Evolutionary conservation across 2,888 invertebrate genomes (phyloP).

Genomic region (Xylophagus ater): DNA sequence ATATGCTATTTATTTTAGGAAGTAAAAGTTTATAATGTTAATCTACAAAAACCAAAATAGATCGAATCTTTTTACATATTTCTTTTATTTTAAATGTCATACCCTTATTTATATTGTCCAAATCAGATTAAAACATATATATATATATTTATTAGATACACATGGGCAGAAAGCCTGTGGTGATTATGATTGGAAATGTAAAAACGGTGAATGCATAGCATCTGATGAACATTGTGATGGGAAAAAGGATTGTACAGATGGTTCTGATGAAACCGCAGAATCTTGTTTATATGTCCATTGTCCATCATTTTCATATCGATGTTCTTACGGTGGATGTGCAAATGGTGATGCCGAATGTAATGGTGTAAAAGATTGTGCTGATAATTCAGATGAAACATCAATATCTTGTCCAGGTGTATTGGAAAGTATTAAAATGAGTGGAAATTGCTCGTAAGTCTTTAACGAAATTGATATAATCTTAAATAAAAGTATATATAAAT

Average conservation of each 20-base stretch:
- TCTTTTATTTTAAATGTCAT: too few species aligned
- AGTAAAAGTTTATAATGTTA: too few species aligned
- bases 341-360: slow-evolving; percentile 43
- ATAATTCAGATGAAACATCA: slow-evolving; percentile 14
- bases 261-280: slow-evolving; percentile 20
- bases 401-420: slow-evolving; percentile 7
- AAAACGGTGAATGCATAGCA: slow-evolving; percentile 15
- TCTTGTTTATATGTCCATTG: slow-evolving; percentile 37
- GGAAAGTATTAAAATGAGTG: slow-evolving; percentile 1
- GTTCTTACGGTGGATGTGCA: slow-evolving; percentile 50
- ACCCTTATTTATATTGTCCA: too few species aligned
- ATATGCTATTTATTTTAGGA: too few species aligned
- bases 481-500: background rate
- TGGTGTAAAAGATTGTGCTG: slow-evolving; percentile 11
- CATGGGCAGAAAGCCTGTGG: too few species aligned
- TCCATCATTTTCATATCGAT: slow-evolving; percentile 45
- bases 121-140: too few species aligned
- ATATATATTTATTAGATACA: too few species aligned
- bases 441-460: slow-evolving; percentile 18
- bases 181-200: too few species aligned
- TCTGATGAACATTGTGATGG: slow-evolving; percentile 31
- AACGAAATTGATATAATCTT: background rate
- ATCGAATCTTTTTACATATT: too few species aligned
- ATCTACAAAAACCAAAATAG: too few species aligned
- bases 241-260: slow-evolving; percentile 18